A percentile compares a stretch with the other conserved stretches of the same genome.
Conservation (phyloP, 2,113 vertebrate genomes). For the Alces alces region DNA sequence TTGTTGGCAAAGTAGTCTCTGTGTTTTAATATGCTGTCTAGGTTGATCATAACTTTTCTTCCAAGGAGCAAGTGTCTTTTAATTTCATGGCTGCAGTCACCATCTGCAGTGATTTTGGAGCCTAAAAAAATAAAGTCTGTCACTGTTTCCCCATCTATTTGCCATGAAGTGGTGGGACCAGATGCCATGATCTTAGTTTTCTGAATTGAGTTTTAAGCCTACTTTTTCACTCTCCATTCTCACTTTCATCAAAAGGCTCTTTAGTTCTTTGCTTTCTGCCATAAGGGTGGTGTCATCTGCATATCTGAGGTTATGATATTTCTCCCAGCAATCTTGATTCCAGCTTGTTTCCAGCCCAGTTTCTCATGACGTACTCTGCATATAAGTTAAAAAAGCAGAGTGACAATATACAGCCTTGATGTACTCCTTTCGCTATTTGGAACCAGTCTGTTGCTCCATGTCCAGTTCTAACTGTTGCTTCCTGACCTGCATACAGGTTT, state of each 20-base stretch:
- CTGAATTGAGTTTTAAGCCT: not conserved
- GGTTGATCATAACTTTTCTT: not conserved
- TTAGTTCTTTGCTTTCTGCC: not conserved
- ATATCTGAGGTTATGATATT: not conserved
- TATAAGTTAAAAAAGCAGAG: not conserved
- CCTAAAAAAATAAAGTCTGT: accelerated
- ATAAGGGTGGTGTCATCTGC: not conserved
- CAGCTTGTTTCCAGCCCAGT: not conserved
- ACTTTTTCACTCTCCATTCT: not conserved
- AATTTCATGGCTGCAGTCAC: not conserved
- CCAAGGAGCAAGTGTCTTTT: not conserved
- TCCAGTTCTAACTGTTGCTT: not conserved
- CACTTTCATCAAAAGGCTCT: not conserved
- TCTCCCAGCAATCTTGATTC: not conserved
- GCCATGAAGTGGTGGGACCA: not conserved
- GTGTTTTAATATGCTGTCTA: not conserved
- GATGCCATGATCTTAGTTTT: not conserved
- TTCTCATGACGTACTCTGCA: not conserved
- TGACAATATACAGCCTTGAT: not conserved
- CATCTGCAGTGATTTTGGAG: not conserved
- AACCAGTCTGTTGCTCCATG: not conserved
- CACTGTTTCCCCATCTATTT: not conserved
- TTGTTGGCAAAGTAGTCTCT: not conserved
- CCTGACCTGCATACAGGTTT: not conserved
- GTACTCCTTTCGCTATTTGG: not conserved